Percentiles rank a stretch among this genome's conserved stretches.
phyloP scores from a whole-genome alignment of 2,888 invertebrate genomes.

The Drosophila pseudotalamancana region DNA sequence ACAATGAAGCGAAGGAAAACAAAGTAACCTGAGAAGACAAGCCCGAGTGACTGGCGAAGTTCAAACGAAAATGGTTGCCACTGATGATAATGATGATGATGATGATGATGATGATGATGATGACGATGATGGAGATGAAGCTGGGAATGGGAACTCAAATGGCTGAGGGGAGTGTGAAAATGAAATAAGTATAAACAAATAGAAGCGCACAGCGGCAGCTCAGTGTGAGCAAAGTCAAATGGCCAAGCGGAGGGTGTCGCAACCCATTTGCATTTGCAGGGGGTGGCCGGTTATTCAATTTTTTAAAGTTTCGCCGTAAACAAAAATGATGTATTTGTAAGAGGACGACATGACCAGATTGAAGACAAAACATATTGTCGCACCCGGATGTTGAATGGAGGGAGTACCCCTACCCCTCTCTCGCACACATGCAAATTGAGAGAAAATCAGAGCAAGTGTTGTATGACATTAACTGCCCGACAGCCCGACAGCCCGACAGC shows the following conservation, averaged over 20 bases:
- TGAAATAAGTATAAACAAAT: conserved; percentile 77
- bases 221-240: conserved; percentile 62
- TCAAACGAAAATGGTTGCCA: conserved; percentile 58
- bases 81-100: conserved; percentile 20
- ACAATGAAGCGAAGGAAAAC: conserved; percentile 68
- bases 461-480: conserved; percentile 24
- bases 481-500: conserved; percentile 15
- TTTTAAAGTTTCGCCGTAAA: conserved; percentile 23
- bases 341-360: background rate
- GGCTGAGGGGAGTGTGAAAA: conserved; percentile 67
- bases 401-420: no score
- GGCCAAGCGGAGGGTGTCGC: conserved; percentile 15
- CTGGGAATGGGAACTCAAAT: conserved; percentile 17
- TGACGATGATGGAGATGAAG: conserved; percentile 22
- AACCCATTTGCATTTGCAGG: background rate
- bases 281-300: conserved; percentile 21
- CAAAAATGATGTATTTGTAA: conserved; percentile 2
- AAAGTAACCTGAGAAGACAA: conserved; percentile 73
- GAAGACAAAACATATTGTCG: conserved; percentile 39
- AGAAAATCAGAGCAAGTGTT: conserved; percentile 40
- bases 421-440: conserved; percentile 30
- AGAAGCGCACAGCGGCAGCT: conserved; percentile 56
- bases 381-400: conserved; percentile 22
- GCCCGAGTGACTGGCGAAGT: conserved; percentile 37
- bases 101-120: conserved; percentile 25